Evolutionary conservation across 2,888 invertebrate genomes (phyloP).

Genomic region (Diploptera punctata): DNA sequence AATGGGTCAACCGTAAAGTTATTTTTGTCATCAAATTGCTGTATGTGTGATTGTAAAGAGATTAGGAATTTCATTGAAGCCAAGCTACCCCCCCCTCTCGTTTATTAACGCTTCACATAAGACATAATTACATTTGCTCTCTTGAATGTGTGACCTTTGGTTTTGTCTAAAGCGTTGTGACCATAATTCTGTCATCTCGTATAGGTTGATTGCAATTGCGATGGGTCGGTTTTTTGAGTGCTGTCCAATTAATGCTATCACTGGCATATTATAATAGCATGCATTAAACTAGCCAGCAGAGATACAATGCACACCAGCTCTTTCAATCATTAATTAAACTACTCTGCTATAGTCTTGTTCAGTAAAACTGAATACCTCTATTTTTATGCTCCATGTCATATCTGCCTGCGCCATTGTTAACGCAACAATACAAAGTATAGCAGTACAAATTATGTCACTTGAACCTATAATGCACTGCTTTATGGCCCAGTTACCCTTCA

Average conservation of each 20-base stretch:
- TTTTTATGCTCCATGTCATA: no score
- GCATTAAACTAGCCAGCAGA: conserved; percentile 1
- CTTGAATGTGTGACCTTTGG: conserved; percentile 2
- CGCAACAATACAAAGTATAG: no score
- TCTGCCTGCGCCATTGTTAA: no score
- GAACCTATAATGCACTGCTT: no score
- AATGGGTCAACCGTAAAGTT: background rate
- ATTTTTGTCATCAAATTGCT: background rate
- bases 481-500: no score
- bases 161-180: background rate
- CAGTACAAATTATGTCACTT: no score
- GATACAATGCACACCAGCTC: background rate
- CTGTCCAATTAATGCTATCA: conserved; percentile 28
- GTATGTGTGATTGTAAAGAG: background rate
- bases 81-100: background rate
- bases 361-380: background rate
- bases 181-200: conserved; percentile 27
- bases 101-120: background rate
- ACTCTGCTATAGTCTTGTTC: conserved; percentile 14
- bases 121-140: conserved; percentile 13
- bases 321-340: conserved; percentile 30
- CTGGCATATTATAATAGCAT: conserved; percentile 21
- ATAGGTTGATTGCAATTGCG: conserved; percentile 12
- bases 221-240: conserved; percentile 5
- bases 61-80: background rate